Evolutionary conservation across 2,888 invertebrate genomes (phyloP), one percentile per base, ranked within the genome.

Genomic region (Philereme vetulata): DNA sequence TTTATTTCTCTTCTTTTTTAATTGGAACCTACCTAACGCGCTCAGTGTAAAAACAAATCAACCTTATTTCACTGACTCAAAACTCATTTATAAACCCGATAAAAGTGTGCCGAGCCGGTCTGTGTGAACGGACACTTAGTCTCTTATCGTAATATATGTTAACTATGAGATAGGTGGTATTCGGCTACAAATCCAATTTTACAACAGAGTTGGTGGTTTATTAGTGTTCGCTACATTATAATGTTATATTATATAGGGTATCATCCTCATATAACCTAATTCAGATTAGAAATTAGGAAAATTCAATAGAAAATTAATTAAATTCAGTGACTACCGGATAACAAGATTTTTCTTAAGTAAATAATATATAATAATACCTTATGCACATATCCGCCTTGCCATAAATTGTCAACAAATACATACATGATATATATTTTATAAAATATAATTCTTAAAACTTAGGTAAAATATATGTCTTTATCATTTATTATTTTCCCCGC

Each of bases 331-430:
- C 49, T 38, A 50, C 38, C 50, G n/a, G 43, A 55, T 48, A 43
- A 9, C 40, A 42, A 11, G 47, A 11, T 48, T 55, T 55, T 43
- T 33, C 35, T 55, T n/a, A 8, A 35, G 38, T 38, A 33, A 35
- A 34, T 35, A 36, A 6, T 42, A 35, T 33, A 43, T 44, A 45
- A 35, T 50, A 42, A 48, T 3, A 51, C 32, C 11, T 43, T 42
- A 32, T 51, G 44, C 56, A 61, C 48, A 46, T 44, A 52, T 56
- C 52, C 51, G 60, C 60, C 56, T 56, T 52, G 45, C 48, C 44
- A 60, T 56, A 36, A 34, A 42, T 46, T 46, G n/a, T 55, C 35
- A 45, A 48, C 44, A 38, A 48, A 47, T 48, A 33, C 33, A 47
- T 48, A 33, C 33, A 48, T 51, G 38, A 40, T 50, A 54, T 33